Evolutionary conservation across 1,140 invertebrate genomes (phyloP), one percentile per base, ranked within the genome.

Genomic region (Drosophila trapezifrons): DNA sequence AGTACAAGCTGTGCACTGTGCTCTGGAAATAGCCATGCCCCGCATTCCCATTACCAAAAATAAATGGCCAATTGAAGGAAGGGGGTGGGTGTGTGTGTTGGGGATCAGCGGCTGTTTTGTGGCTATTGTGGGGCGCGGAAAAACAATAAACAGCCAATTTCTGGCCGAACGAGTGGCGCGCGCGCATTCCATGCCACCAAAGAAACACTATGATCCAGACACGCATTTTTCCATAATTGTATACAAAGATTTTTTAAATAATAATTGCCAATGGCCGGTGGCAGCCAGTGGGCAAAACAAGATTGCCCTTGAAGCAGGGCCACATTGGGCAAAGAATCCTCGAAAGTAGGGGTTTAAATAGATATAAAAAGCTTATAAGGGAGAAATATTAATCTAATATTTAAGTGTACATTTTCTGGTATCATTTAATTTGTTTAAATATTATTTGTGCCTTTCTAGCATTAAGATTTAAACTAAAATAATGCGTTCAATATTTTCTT

Each of bases 1-100:
- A 63, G 51, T 62, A 62, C 78, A 86, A 72, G 66, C 82, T 81
- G 80, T 51, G 54, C 49, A 32, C 47, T 13, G 29, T 42, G 69
- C 46, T 52, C 84, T 80, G 58, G 64, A 90, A 89, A 90, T 90
- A 89, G 80, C 63, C 70, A 49, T 75, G 71, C 74, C 80, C 62
- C 64, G 73, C 80, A 64, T 76, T 67, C 74, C 47, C 62, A 57
- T 47, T 49, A 29, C 72, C 72, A 60, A 85, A 84, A 85, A 85
- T 81, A 85, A 76, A 72, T 76, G 77, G 49, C 37, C 51, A 20
- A n/a, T 5, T 20, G 29, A n/a, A 60, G 12, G n/a, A 9, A 18
- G 18, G 42, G 13, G 40, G 38, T 32, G 29, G 10, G 29, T 10
- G 13, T 27, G 38, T 32, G 29, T 2, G 29, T 10, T 32, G 45